These are phyloP conservation scores for Mormyrops boulengeri DNA, from an alignment of 2,797 vertebrate genomes.

Conservation along the genomic window DNA sequence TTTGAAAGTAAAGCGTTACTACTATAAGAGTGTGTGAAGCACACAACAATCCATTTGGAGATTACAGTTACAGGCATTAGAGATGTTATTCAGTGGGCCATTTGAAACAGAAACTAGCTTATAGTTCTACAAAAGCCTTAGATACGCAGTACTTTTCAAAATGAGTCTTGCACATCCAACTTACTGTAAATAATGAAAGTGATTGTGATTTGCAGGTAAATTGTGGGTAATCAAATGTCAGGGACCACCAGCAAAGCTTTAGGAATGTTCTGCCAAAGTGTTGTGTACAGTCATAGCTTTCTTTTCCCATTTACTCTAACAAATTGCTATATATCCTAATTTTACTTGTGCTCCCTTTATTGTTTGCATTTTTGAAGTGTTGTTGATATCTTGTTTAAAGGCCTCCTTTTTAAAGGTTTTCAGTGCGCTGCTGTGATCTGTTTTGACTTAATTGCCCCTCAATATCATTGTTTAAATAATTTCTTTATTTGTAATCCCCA, in stretches of 20 bases:
- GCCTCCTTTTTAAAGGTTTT: constrained; percentile 13
- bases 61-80: constrained; percentile 12
- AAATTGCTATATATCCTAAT: constrained; percentile 28
- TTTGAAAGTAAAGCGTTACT: background rate
- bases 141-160: constrained; percentile 26
- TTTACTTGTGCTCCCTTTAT: constrained; percentile 1
- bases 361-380: background rate
- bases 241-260: constrained; percentile 56
- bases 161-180: constrained; percentile 38
- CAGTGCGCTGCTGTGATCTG: constrained; percentile 24
- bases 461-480: constrained; percentile 32
- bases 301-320: constrained; percentile 19
- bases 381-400: constrained; percentile 5
- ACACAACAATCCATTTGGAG: background rate
- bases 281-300: constrained; percentile 32
- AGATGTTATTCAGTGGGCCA: constrained; percentile 16
- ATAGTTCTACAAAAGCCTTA: constrained; percentile 32
- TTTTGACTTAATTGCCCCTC: constrained; percentile 42
- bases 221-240: constrained; percentile 47
- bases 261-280: constrained; percentile 61
- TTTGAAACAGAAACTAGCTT: constrained; percentile 20
- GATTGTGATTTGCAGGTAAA: constrained; percentile 33
- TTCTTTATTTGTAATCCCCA: constrained; percentile 33
- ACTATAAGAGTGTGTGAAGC: background rate
- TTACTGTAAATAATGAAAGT: constrained; percentile 43